Base-by-base conservation (phyloP, 2,888 invertebrate species). In the Thelaira solivaga region DNA sequence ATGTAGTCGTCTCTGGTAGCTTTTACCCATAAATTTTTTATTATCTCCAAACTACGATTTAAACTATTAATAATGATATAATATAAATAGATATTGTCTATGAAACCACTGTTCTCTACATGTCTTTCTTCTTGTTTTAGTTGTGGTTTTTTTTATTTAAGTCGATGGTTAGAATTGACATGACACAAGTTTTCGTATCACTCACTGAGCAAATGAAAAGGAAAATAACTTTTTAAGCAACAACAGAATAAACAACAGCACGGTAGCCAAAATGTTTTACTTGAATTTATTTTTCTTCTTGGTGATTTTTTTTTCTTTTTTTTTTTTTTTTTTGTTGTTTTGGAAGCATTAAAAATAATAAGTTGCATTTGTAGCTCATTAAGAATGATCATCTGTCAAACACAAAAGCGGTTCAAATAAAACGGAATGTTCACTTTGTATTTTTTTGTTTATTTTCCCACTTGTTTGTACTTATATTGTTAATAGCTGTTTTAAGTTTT, bases 371-470 rank as follows among this genome's bases (percentile, higher is more conserved):
- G 82, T 82, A 81, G 82, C 83, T 85, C 85, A 85, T 85, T 86
- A 86, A 85, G 83, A 82, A 82, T 82, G 84, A 83, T 85, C 84
- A 83, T 85, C 85, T 86, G 85, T 85, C 85, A 73, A 73, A 68
- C 68, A 62, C 13, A 39, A 49, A 41, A 82, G 80, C 80, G 83
- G 83, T 83, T 45, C 45, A 72, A 64, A 80, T 72, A 68, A 72
- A 80, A 53, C 59, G 26, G 18, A 64, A 65, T 67, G 49, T 47
- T 36, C 34, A 34, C 13, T 36, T 36, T 36, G 16, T 41, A 6
- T n/a, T 31, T 20, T 43, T 31, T 20, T 26, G 18, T 8, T 24
- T 51, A 47, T 39, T 11, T 39, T 29, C 5, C n/a, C n/a, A 31
- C 7, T 16, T n/a, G 20, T 47, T 18, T 36, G 7, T 5, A 36